Conservation (phyloP, 2,888 invertebrate species). For the Dryocosmus kuriphilus region DNA sequence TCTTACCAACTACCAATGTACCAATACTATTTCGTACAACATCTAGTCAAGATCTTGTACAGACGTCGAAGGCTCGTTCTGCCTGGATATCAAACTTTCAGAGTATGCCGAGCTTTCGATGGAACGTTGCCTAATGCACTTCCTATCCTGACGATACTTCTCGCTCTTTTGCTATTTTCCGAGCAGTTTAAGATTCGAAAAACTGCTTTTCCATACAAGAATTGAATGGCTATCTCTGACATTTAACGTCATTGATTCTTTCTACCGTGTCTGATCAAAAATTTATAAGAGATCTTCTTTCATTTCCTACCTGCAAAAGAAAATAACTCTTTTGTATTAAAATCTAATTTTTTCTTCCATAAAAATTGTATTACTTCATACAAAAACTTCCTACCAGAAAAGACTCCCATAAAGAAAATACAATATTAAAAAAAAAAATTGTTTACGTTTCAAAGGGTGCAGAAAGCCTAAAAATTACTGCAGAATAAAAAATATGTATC, state of each 20-base stretch:
- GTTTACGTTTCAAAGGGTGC: too few relatives aligned
- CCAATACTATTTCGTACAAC: constrained; percentile 46
- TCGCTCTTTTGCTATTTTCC: constrained; percentile 46
- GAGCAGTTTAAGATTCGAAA: background rate
- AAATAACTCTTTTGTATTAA: background rate
- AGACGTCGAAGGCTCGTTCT: constrained; percentile 46
- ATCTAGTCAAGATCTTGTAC: constrained; percentile 53
- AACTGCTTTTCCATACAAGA: constrained; percentile 6
- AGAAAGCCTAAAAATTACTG: too few relatives aligned
- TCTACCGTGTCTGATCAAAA: constrained; percentile 5
- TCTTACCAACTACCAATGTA: constrained; percentile 47
- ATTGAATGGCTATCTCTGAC: constrained; percentile 2
- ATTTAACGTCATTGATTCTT: constrained; percentile 25
- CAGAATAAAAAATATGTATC: too few relatives aligned
- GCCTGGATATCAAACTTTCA: constrained; percentile 51
- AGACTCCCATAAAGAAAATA: too few relatives aligned
- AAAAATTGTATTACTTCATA: too few relatives aligned
- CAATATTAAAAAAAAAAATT: too few relatives aligned
- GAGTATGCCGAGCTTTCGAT: constrained; percentile 51
- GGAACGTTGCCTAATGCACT: constrained; percentile 68
- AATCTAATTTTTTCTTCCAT: too few relatives aligned
- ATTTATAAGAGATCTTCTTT: background rate
- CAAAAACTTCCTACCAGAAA: too few relatives aligned
- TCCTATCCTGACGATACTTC: constrained; percentile 55
- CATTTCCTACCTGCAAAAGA: background rate